Conservation (phyloP, 2,888 invertebrate species). For the Netelia fuscicornis region DNA sequence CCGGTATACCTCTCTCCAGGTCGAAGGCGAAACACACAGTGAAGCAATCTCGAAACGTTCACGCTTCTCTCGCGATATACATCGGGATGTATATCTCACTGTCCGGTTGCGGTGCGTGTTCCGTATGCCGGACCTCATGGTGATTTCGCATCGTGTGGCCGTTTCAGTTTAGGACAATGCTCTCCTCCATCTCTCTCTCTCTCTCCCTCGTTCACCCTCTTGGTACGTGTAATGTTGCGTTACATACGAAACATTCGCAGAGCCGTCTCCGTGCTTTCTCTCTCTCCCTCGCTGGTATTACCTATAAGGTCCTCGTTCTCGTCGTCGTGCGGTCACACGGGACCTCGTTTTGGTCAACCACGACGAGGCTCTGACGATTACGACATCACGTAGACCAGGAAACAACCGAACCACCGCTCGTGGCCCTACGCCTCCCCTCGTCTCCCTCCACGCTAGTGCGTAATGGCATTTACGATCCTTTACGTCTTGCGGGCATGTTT, state of each 20-base stretch:
- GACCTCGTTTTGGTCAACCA: conserved; percentile 47
- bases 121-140: conserved; percentile 46
- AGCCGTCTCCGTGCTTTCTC: conserved; percentile 22
- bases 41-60: conserved; percentile 56
- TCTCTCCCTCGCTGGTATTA: neutral
- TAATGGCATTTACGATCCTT: conserved; percentile 31
- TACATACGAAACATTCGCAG: conserved; percentile 37
- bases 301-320: neutral
- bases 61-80: conserved; percentile 1
- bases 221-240: conserved; percentile 51
- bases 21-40: conserved; percentile 45
- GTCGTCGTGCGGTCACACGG: conserved; percentile 33
- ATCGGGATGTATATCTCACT: conserved; percentile 30
- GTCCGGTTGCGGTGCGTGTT: conserved; percentile 40
- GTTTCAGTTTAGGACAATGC: conserved; percentile 48
- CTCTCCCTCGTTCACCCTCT: neutral
- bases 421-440: neutral
- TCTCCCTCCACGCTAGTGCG: neutral
- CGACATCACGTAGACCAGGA: conserved; percentile 22
- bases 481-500: neutral
- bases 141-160: conserved; percentile 55
- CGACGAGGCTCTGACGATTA: conserved; percentile 47
- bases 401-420: conserved; percentile 14
- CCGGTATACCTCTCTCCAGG: conserved; percentile 25
- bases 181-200: neutral